Evolutionary conservation across 1,140 invertebrate species (phyloP).

Genomic region (Caerostris extrusa): DNA sequence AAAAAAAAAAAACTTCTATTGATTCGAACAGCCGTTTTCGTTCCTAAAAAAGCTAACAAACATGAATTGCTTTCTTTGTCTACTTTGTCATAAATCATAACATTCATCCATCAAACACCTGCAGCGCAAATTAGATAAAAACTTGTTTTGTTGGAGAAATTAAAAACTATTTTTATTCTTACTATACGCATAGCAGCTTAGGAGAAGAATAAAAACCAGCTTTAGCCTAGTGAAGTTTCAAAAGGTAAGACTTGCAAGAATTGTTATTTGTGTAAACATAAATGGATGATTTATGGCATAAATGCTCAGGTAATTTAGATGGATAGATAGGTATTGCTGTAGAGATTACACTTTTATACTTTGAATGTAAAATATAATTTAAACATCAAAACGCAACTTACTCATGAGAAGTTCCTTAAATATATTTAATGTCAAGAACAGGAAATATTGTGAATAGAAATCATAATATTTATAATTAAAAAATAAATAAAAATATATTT

Average conservation of each 20-base stretch:
- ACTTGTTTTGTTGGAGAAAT: neutral
- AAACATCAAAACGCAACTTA: too few relatives aligned
- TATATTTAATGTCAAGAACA: too few relatives aligned
- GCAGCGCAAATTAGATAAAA: conserved; percentile 45
- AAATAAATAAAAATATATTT: too few relatives aligned
- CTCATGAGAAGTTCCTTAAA: too few relatives aligned
- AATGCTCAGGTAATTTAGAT: neutral
- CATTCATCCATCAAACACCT: conserved; percentile 48
- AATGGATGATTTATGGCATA: neutral
- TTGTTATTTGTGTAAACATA: neutral
- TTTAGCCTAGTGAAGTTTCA: neutral
- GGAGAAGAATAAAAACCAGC: neutral
- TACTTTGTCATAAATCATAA: conserved; percentile 46
- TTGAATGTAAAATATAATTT: too few relatives aligned
- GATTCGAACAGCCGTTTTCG: conserved; percentile 12
- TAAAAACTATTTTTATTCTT: neutral
- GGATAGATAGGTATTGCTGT: too few relatives aligned
- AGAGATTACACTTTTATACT: too few relatives aligned
- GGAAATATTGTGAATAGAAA: too few relatives aligned
- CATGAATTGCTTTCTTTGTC: conserved; percentile 22
- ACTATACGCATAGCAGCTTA: neutral
- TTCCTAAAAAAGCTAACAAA: conserved; percentile 40
- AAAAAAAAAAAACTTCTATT: neutral
- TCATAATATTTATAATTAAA: too few relatives aligned
- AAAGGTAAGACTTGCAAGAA: neutral